Evolutionary conservation across 2,113 vertebrate species (phyloP), one percentile per base, ranked within the genome.

Genomic region (Lagopus muta): DNA sequence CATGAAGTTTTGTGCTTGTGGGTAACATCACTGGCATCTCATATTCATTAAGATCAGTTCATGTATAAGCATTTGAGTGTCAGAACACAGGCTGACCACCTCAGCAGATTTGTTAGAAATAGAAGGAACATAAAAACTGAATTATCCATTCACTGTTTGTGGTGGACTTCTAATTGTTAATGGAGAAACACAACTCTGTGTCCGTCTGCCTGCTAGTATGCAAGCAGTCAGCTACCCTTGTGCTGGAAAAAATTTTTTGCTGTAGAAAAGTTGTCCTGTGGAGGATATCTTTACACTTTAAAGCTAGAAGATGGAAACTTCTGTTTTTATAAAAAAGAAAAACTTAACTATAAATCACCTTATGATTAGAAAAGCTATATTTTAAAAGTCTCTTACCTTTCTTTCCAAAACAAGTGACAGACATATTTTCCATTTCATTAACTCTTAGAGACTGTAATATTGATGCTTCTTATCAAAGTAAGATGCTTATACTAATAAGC

Each of bases 391-490:
- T 47, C 32, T 64, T 66, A 13, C 64, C 65, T 52, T 79, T 28
- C 34, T 73, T 86, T 85, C 40, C 36, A 60, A 62, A 42, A 34
- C 13, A 30, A 1, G 40, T 65, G 73, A 86, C 36, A 82, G 25
- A 64, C 57, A 38, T 92, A 93, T 96, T 94, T 92, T 91, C 55
- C 64, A 89, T 70, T 95, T 94, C 89, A 96, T 89, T 92, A 95
- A 82, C 40, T 88, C 75, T 61, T 20, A 25, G 32, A 61, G 66
- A 48, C 54, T 69, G 40, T 76, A 62, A 88, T 92, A 94, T 86
- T 50, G 47, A 95, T 36, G 30, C 16, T 60, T 83, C 70, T 91
- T 84, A 92, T 86, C 43, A 60, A 87, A 95, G 45, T 86, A 28
- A 96, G 24, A 58, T 78, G 9, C 38, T 38, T 38, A 90, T 74